Evolutionary conservation across 2,113 vertebrate genomes (phyloP).

Genomic region (Hippocampus guttulatus): DNA sequence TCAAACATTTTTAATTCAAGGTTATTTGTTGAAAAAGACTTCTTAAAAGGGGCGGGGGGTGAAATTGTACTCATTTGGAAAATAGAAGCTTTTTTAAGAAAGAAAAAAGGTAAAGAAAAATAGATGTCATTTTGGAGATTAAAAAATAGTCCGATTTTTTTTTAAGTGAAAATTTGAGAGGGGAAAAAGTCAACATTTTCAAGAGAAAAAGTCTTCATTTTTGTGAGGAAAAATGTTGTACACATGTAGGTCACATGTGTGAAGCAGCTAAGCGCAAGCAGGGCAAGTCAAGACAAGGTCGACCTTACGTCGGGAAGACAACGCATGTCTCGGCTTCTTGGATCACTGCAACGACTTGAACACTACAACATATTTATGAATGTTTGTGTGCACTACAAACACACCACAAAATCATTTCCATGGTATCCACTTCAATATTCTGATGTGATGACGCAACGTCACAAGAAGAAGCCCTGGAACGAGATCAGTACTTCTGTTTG

Average conservation of each 20-base stretch:
- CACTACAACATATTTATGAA: background rate
- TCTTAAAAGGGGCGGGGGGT: no score
- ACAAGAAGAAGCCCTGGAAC: background rate
- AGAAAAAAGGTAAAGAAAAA: no score
- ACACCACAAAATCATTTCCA: slow-evolving; percentile 1
- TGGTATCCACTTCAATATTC: background rate
- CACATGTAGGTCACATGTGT: slow-evolving; percentile 19
- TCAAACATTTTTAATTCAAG: no score
- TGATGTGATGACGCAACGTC: background rate
- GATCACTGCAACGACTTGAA: background rate
- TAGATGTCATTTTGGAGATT: no score
- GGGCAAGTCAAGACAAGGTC: slow-evolving; percentile 70
- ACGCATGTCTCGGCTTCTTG: background rate
- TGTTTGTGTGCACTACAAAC: background rate
- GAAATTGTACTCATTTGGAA: no score
- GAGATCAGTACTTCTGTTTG: background rate
- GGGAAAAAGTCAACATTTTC: no score
- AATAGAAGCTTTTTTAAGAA: no score
- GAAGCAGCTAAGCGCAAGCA: slow-evolving; percentile 68
- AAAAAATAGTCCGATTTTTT: no score
- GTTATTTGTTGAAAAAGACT: no score
- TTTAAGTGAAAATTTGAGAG: no score
- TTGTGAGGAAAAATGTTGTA: background rate
- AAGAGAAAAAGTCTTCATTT: background rate
- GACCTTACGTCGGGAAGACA: background rate